These are phyloP conservation scores for Lordiphosa collinella DNA, from an alignment of 1,140 invertebrate species.

Conservation along the genomic window DNA sequence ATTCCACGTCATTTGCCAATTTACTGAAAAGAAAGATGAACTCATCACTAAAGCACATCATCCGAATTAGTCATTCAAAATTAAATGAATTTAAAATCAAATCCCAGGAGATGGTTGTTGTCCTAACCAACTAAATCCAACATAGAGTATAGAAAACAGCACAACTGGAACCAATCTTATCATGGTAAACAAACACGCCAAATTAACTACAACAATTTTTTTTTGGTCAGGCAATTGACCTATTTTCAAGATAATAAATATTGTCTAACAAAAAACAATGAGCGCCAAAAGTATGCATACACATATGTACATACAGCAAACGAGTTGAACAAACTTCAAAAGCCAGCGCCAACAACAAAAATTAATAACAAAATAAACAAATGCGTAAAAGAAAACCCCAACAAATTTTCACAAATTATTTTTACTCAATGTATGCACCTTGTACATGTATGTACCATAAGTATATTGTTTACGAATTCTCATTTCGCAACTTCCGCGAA, in stretches of 20 bases:
- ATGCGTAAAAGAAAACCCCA: slow-evolving; percentile 15
- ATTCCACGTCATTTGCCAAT: no score
- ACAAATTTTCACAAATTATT: slow-evolving; percentile 12
- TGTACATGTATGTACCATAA: slow-evolving; percentile 13
- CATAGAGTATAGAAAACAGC: slow-evolving; percentile 9
- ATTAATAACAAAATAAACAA: slow-evolving; percentile 3
- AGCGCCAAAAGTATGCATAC: slow-evolving; percentile 21
- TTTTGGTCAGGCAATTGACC: slow-evolving; percentile 46
- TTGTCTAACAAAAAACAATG: slow-evolving; percentile 4
- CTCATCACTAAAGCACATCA: no score
- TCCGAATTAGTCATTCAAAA: no score
- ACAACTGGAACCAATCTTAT: slow-evolving; percentile 53
- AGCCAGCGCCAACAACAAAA: no score
- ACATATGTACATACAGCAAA: slow-evolving; percentile 23
- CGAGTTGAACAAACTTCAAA: slow-evolving; percentile 39
- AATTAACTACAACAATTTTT: slow-evolving; percentile 23
- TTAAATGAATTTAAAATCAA: no score
- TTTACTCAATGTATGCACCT: slow-evolving; percentile 1
- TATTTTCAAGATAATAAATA: slow-evolving; percentile 55
- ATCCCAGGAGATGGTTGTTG: no score
- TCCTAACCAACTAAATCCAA: background rate
- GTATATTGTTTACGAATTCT: slow-evolving; percentile 49
- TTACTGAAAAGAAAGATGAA: no score
- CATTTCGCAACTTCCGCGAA: slow-evolving; percentile 68
- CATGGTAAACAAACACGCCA: slow-evolving; percentile 26